Evolutionary conservation across 2,888 invertebrate species (phyloP), one percentile per base, ranked within the genome.

Genomic region (Drosophila prostipennis): DNA sequence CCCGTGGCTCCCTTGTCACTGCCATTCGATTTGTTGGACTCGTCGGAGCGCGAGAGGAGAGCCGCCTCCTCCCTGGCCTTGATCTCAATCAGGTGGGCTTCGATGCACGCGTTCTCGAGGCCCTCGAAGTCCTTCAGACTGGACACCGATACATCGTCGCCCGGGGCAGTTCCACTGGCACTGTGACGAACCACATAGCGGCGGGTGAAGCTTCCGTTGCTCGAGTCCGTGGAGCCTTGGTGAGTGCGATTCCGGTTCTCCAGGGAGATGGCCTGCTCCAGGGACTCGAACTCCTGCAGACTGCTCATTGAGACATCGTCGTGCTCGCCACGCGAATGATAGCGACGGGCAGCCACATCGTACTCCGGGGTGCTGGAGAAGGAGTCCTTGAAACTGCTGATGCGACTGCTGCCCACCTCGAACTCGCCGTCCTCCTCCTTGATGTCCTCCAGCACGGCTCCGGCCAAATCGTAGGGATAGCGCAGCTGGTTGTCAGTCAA

Each of bases 51-150:
- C 2, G 94, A 94, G 56, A 94, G 91, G 7, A 98, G 91, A 19
- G 96, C 96, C 84, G 97, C 97, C 90, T 98, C 97, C 91, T 97
- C 96, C 84, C 96, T 95, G 0, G 96, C 97, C 71, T 95, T 94
- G 48, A 96, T 93, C 92, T 98, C 98, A 55, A 96, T 96, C 80
- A 95, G 94, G 74, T 96, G 95, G 0, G 96, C 97, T 90, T 96
- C 97, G 48, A 96, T 94, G 84, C 97, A 96, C 23, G 98, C 98
- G 71, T 95, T 95, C 92, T 98, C 98, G 2, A 98, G 91, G 0
- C 96, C 96, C 93, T 98, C 98, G 91, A 98, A 98, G 91, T 98
- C 98, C 91, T 97, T 96, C 23, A 98, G 92, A 43, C 98, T 98
- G 7, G 96, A 96, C 32, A 96, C 92, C 2, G 97, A 97, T 46